phyloP scores from a whole-genome alignment of 2,113 vertebrate genomes.

The Daphoenositta chrysoptera region DNA sequence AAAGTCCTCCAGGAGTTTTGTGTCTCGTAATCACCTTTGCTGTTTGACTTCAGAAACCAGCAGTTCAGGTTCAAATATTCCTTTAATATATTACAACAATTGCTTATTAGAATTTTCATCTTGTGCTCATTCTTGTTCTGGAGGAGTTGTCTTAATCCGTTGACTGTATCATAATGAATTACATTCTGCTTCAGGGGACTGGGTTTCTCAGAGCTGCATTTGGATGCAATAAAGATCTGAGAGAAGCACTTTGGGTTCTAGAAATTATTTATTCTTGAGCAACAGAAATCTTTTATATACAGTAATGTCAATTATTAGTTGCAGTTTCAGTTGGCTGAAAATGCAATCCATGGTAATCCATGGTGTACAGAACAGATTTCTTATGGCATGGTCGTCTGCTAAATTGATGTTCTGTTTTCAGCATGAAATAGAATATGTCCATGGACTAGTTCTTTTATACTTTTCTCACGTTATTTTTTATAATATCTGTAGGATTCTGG shows the following conservation, averaged over 20 bases:
- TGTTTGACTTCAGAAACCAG: neutral
- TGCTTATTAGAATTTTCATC: neutral
- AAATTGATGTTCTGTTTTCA: neutral
- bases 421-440: neutral
- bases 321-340: neutral
- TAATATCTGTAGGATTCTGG: neutral
- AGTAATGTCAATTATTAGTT: neutral
- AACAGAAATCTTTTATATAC: neutral
- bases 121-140: neutral
- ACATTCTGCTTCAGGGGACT: neutral
- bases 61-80: neutral
- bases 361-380: neutral
- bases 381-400: neutral
- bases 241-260: neutral
- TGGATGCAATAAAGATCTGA: neutral
- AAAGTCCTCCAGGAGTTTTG: neutral
- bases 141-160: neutral
- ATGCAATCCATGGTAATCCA: neutral
- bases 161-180: neutral
- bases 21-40: neutral
- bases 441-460: neutral
- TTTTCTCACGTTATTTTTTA: neutral
- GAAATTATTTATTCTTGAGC: neutral
- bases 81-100: neutral
- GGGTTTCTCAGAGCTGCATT: neutral